Conservation (phyloP, 1,140 invertebrate genomes). For the Neotoxoptera formosana region DNA sequence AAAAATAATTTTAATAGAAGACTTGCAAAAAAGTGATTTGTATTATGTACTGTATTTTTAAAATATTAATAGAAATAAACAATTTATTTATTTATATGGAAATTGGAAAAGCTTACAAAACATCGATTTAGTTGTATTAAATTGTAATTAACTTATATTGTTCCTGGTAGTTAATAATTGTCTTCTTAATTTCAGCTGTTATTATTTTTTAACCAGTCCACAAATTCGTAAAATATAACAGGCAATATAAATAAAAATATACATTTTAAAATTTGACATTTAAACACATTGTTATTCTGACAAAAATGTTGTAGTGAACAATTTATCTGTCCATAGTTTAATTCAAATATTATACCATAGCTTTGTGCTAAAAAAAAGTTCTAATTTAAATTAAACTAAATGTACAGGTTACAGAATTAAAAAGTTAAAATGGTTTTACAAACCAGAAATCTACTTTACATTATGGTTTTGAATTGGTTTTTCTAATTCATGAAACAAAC, state of each 20-base stretch:
- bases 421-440: too few relatives aligned
- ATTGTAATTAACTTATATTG: conserved; percentile 1
- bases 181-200: conserved; percentile 28
- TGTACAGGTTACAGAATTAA: too few relatives aligned
- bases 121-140: conserved; percentile 25
- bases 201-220: conserved; percentile 76
- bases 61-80: not conserved
- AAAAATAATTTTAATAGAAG: not conserved
- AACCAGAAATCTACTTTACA: too few relatives aligned
- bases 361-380: too few relatives aligned
- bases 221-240: conserved; percentile 93
- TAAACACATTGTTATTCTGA: too few relatives aligned
- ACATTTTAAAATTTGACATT: not conserved
- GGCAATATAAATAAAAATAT: conserved; percentile 76
- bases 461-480: too few relatives aligned
- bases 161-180: not conserved
- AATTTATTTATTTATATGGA: not conserved
- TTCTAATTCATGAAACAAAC: too few relatives aligned
- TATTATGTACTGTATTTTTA: not conserved
- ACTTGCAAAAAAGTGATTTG: not conserved
- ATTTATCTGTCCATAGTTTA: too few relatives aligned
- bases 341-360: too few relatives aligned
- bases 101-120: conserved; percentile 19
- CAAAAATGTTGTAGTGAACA: too few relatives aligned
- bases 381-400: too few relatives aligned